Evolutionary conservation across 2,797 vertebrate genomes (phyloP), one percentile per base, ranked within the genome.

Genomic region (Xenopus petersii): DNA sequence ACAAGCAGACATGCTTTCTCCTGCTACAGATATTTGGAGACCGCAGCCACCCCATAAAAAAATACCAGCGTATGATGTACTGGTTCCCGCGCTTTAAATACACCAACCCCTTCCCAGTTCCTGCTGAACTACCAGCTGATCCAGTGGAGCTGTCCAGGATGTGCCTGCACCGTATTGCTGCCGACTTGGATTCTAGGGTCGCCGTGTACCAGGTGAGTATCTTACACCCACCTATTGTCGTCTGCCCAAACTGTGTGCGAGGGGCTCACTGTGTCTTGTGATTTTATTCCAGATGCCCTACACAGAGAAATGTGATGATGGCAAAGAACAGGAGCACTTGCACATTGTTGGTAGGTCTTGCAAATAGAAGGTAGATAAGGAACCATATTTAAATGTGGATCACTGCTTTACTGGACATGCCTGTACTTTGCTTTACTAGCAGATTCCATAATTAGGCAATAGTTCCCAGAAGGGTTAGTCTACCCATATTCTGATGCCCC

Each of bases 61-160:
- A 96, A 84, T 94, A 83, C 48, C 87, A 93, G 71, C 92, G 95
- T 8, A 74, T 96, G 71, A 87, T 91, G 87, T 30, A 30, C 81
- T 96, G 95, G 94, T 89, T 96, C 75, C 92, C 94, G 5, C 92
- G 81, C 73, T 95, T 96, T 49, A 93, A 89, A 79, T 84, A 96
- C 21, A 0, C 73, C n/a, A 94, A 94, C 83, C 95, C 95, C 0
- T 93, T 89, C 82, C 94, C 93, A 0, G 0, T 95, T 24, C 93
- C 95, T 0, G 63, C 58, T 0, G 79, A 87, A 24, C 89, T 96
- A 47, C 89, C 92, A 0, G 80, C 76, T 21, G 93, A 95, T 80
- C 92, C 92, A 0, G 80, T 30, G 68, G 93, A 94, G 70, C 80
- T 95, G 58, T 85, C 95, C 1, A 85, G 77, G 24, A 73, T 95